These are phyloP conservation scores for Omphaloscelis lunosa DNA, from an alignment of 2,888 invertebrate genomes.

Conservation along the genomic window DNA sequence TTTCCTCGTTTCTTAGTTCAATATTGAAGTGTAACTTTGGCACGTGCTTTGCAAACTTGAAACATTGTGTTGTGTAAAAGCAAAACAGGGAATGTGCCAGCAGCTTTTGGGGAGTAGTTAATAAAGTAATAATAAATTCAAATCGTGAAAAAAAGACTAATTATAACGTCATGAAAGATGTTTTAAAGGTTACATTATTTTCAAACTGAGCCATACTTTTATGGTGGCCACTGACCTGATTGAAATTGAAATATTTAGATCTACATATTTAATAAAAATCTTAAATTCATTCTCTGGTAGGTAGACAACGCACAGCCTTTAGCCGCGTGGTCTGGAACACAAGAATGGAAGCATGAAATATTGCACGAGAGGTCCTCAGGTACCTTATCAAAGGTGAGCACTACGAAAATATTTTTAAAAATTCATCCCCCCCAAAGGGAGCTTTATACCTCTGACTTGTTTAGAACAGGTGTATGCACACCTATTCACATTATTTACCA, in stretches of 20 bases:
- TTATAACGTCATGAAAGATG: background rate
- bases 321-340: background rate
- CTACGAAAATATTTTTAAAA: too few species aligned
- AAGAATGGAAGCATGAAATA: background rate
- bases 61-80: background rate
- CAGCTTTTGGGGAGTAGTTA: background rate
- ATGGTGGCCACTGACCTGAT: too few species aligned
- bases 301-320: too few species aligned
- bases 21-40: slow-evolving; percentile 13
- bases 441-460: background rate
- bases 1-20: slow-evolving; percentile 8
- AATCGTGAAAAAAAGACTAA: background rate
- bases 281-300: too few species aligned
- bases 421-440: background rate
- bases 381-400: too few species aligned
- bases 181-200: background rate
- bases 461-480: background rate
- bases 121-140: background rate
- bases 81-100: background rate
- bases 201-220: background rate
- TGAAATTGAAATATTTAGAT: background rate
- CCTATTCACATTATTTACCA: background rate
- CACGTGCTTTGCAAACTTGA: slow-evolving; percentile 5
- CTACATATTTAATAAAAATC: too few species aligned
- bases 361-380: too few species aligned